Percentiles rank a stretch among this genome's conserved stretches.
These are phyloP conservation scores for Sebastiscus albofasciatus DNA, from an alignment of 2,797 vertebrate species.

Conservation along the genomic window DNA sequence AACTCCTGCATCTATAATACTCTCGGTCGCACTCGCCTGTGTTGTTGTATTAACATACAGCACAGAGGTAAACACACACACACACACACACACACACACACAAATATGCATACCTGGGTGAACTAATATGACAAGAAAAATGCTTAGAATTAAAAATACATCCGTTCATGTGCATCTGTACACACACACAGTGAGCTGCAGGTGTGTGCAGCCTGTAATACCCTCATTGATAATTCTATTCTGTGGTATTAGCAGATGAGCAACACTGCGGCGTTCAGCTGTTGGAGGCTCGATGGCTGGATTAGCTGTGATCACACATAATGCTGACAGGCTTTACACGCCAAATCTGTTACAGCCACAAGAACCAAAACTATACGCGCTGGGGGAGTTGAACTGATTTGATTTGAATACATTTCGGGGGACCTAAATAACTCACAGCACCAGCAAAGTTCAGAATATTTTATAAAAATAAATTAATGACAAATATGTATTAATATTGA, in stretches of 20 bases:
- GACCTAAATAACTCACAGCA: background rate
- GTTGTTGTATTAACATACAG: conserved; percentile 12
- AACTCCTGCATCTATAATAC: conserved; percentile 1
- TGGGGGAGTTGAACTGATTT: conserved; percentile 33
- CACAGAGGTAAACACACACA: background rate
- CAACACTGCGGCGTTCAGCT: conserved; percentile 53
- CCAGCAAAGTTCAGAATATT: background rate
- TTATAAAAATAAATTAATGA: background rate
- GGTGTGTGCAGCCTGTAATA: conserved; percentile 53
- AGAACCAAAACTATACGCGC: conserved; percentile 35
- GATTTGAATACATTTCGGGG: conserved; percentile 16
- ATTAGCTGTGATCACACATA: conserved; percentile 74
- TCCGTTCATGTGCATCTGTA: background rate
- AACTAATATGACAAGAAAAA: background rate
- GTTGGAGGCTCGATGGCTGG: conserved; percentile 66
- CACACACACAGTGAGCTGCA: conserved; percentile 19
- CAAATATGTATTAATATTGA: background rate
- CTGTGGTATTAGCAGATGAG: conserved; percentile 67
- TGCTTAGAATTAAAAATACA: conserved; percentile 15
- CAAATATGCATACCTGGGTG: background rate
- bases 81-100: background rate
- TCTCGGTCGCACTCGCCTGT: background rate
- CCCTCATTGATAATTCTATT: conserved; percentile 69
- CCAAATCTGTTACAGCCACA: conserved; percentile 56
- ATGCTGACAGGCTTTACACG: conserved; percentile 69